Conservation (phyloP, 1,140 invertebrate species). For the Bombus haemorrhoidalis region DNA sequence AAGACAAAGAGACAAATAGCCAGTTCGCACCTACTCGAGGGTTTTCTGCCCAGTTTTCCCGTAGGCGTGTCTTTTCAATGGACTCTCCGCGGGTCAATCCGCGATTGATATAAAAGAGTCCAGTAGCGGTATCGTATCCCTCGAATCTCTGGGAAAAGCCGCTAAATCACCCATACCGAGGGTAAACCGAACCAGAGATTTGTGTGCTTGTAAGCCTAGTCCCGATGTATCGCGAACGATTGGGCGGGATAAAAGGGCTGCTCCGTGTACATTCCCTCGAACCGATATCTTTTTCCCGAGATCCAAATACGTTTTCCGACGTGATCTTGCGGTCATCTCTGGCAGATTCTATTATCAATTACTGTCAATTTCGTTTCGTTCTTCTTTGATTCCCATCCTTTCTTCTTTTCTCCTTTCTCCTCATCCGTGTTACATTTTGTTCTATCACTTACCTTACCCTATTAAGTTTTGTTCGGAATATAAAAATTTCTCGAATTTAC, state of each 20-base stretch:
- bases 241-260: slow-evolving; percentile 79
- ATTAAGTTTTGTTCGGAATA: no score
- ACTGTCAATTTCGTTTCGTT: background rate
- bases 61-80: slow-evolving; percentile 56
- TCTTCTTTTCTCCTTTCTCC: background rate
- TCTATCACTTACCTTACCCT: no score
- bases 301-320: slow-evolving; percentile 21
- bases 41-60: slow-evolving; percentile 35
- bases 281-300: slow-evolving; percentile 63
- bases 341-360: background rate
- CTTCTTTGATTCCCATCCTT: background rate
- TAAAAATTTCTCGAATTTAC: no score
- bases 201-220: slow-evolving; percentile 76
- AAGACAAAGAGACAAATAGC: slow-evolving; percentile 47
- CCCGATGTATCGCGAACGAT: slow-evolving; percentile 79
- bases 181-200: slow-evolving; percentile 74
- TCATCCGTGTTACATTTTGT: background rate
- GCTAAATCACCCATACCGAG: slow-evolving; percentile 77
- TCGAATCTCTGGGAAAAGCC: slow-evolving; percentile 71
- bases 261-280: slow-evolving; percentile 45
- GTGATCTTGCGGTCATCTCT: slow-evolving; percentile 30
- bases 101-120: slow-evolving; percentile 79
- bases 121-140: slow-evolving; percentile 57
- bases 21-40: slow-evolving; percentile 52
- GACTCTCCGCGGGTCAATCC: slow-evolving; percentile 59